Evolutionary conservation across 1,140 invertebrate genomes (phyloP), one percentile per base, ranked within the genome.

Genomic region (Oscheius sp.): DNA sequence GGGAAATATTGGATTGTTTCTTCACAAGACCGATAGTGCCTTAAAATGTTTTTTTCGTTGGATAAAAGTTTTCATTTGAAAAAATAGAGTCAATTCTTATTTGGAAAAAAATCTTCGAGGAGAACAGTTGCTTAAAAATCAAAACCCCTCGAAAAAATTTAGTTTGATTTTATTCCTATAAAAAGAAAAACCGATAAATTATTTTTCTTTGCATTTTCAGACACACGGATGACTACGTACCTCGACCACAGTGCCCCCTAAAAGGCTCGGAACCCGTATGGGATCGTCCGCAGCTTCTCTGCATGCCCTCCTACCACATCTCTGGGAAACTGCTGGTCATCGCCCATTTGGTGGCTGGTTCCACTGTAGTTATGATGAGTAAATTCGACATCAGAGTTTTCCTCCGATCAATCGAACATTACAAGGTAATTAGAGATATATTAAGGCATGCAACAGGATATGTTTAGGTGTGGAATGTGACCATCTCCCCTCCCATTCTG

Each of bases 401-500:
- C 52, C 31, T 70, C 23, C 63, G 35, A 2, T 63, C 69, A 3
- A 20, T 75, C 20, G 71, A 75, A 66, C 58, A 75, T 7, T 73
- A 75, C 34, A 75, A 66, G 34, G 72, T 73, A 31, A 3, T 13
- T 0, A 20, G 49, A 23, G n/a, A 10, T 10, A 10, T 42, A n/a
- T 10, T n/a, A n/a, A 42, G 38, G 38, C 10, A n/a, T 42, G n/a
- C 38, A n/a, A n/a, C n/a, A 42, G 10, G 10, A 42, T 42, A 10
- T 10, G 38, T 10, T n/a, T n/a, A 42, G 38, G n/a, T 10, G 10
- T 42, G 38, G 38, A n/a, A n/a, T n/a, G 10, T 42, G 10, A 10
- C 84, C 55, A 88, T 89, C 0, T 86, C 88, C 3, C 86, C 88
- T 15, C 68, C 88, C 87, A 88, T 90, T 23, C 85, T 90, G n/a